Percentiles rank a stretch among this genome's conserved stretches.
Conservation (phyloP, 2,113 vertebrate genomes). For the Dendropsophus ebraccatus region DNA sequence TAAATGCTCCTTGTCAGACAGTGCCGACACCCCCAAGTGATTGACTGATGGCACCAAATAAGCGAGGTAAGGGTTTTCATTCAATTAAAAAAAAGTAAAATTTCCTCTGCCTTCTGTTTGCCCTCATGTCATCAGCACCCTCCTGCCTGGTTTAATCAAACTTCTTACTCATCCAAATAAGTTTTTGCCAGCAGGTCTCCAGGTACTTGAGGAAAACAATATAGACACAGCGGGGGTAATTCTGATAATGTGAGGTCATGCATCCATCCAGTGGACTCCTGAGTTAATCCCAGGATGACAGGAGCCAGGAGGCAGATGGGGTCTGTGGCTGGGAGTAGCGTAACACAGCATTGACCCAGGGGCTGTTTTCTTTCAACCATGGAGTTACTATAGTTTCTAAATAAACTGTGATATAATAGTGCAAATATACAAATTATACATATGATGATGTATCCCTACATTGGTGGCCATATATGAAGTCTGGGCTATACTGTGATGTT, state of each 20-base stretch:
- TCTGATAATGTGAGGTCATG: constrained; percentile 38
- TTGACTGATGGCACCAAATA: constrained; percentile 64
- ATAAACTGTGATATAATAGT: not conserved
- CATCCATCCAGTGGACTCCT: constrained; percentile 38
- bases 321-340: not conserved
- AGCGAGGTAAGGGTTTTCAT: not conserved
- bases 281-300: constrained; percentile 41
- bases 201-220: constrained; percentile 64
- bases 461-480: no score
- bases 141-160: constrained; percentile 66
- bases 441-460: not conserved
- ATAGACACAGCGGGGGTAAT: constrained; percentile 45
- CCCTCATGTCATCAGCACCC: constrained; percentile 58
- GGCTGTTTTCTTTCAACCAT: constrained; percentile 31
- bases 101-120: constrained; percentile 19
- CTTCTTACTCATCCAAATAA: constrained; percentile 63
- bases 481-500: no score
- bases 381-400: not conserved
- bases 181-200: constrained; percentile 65
- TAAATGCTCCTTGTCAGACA: not conserved
- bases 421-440: not conserved
- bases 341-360: not conserved
- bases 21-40: constrained; percentile 38
- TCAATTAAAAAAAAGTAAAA: constrained; percentile 9
- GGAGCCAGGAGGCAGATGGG: constrained; percentile 32